Evolutionary conservation across 2,113 vertebrate species (phyloP).

Genomic region (Cricetomys ansorgei): DNA sequence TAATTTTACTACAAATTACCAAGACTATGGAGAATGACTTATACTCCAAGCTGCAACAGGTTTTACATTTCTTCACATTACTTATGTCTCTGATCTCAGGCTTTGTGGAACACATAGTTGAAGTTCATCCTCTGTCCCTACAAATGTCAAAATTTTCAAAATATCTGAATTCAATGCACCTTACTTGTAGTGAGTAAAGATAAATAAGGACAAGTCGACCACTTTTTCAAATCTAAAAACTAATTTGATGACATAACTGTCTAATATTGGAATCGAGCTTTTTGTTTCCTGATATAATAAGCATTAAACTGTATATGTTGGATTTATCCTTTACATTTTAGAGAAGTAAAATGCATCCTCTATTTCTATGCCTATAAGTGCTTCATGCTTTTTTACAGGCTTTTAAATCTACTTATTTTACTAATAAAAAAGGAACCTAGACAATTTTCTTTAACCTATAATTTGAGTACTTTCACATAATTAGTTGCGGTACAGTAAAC

Average conservation of each 20-base stretch:
- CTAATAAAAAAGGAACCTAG: slow-evolving; percentile 56
- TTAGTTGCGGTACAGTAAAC: slow-evolving; percentile 75
- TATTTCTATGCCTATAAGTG: neutral
- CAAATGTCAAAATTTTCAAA: slow-evolving; percentile 44
- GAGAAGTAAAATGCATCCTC: neutral
- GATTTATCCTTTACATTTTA: neutral
- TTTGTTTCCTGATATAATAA: neutral
- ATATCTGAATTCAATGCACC: neutral
- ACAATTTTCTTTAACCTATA: slow-evolving; percentile 42
- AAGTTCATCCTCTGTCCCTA: neutral
- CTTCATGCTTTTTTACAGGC: neutral
- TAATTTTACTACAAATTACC: slow-evolving; percentile 21
- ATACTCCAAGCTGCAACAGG: neutral
- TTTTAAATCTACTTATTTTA: slow-evolving; percentile 8
- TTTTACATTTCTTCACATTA: slow-evolving; percentile 13
- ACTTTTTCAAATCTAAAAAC: neutral
- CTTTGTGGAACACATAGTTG: neutral
- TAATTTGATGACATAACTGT: neutral
- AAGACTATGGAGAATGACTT: slow-evolving; percentile 39
- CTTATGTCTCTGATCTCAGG: neutral
- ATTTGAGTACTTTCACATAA: slow-evolving; percentile 60
- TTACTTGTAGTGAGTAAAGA: neutral
- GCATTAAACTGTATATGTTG: neutral
- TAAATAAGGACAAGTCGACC: neutral
- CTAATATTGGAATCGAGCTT: neutral